Evolutionary conservation across 2,888 invertebrate species (phyloP).

Genomic region (Cheilosia soror): DNA sequence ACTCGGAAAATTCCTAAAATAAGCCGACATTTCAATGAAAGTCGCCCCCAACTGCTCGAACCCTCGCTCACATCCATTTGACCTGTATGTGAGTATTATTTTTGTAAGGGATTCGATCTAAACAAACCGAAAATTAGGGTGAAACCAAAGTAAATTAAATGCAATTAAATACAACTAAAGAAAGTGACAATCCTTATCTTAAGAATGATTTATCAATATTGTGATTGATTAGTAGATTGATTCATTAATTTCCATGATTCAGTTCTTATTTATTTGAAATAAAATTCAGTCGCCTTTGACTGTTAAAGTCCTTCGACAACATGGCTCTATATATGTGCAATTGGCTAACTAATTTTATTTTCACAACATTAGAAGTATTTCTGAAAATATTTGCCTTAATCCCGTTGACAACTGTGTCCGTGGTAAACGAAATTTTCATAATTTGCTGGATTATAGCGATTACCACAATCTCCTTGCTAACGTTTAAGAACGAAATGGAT

Average conservation of each 20-base stretch:
- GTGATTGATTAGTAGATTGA: background rate
- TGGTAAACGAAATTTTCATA: conserved; percentile 50
- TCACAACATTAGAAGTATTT: conserved; percentile 19
- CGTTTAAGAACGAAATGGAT: conserved; percentile 39
- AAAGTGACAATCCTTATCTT: background rate
- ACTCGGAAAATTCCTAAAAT: no score
- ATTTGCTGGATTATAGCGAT: conserved; percentile 69
- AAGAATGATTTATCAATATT: background rate
- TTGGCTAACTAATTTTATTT: conserved; percentile 17
- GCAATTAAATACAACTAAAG: no score
- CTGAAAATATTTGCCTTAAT: conserved; percentile 67
- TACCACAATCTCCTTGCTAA: conserved; percentile 30
- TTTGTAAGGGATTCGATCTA: no score
- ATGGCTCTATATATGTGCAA: conserved; percentile 6
- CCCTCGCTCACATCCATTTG: no score
- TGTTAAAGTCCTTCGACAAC: background rate
- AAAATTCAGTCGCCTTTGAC: background rate
- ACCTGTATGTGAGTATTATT: no score
- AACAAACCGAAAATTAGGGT: no score
- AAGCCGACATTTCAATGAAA: no score
- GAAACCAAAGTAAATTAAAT: no score
- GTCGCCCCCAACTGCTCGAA: no score
- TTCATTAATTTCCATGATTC: background rate
- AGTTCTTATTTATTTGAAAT: background rate
- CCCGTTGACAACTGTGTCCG: conserved; percentile 39